Base-by-base conservation (phyloP, 2,797 vertebrate species). In the Dicrostonyx torquatus region DNA sequence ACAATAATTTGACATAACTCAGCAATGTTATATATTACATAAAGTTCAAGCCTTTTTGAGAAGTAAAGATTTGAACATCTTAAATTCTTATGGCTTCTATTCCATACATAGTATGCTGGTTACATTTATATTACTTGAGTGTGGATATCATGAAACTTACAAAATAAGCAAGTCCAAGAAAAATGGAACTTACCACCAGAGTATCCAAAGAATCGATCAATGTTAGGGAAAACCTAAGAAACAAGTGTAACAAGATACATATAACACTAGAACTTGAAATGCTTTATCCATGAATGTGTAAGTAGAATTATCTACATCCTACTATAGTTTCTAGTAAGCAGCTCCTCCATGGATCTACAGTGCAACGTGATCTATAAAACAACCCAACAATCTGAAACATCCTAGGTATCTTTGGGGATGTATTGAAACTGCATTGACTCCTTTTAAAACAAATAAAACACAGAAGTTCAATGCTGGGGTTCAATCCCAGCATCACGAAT, bases 161-260 rank as follows among this genome's bases (percentile, higher is more conserved):
- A 83, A 91, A 93, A 89, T 50, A 86, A 70, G 22, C 89, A 96
- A 95, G 96, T 72, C 48, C 37, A 97, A 79, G 96, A 95, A 24
- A 95, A 91, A 94, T 93, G 53, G 94, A 92, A 99, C 99, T 98
- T 98, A 99, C 99, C 99, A 99, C 99, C 95, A 99, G 99, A 96
- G 99, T 99, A 97, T 99, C 99, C 98, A 99, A 98, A 66, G 99
- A 99, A 98, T 99, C 99, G 87, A 99, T 99, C 95, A 99, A 98
- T 48, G 99, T 99, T 97, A 99, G 98, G 45, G 99, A 99, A 98
- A 99, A 99, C 98, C 99, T 99, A 92, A 1, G 53, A 85, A 95
- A 97, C 34, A 98, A 97, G 87, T 96, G 85, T 78, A 87, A 96
- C 3, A 4, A 96, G 24, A 97, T 50, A 96, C 26, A 97, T 60